Conservation (phyloP, 2,113 vertebrate species). For the Vireo altiloquus region DNA sequence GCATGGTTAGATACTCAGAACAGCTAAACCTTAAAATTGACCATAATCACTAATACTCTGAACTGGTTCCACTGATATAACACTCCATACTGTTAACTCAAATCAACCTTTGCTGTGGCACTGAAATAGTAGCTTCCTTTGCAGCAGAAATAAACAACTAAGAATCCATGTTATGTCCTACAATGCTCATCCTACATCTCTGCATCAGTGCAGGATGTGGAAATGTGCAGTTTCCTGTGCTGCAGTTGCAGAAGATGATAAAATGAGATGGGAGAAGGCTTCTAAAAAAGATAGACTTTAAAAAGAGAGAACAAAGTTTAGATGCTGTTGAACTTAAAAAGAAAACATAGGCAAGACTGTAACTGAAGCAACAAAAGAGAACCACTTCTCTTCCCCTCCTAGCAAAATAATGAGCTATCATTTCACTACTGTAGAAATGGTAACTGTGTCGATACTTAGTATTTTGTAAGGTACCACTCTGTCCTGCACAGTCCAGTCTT, state of each 20-base stretch:
- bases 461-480: not conserved
- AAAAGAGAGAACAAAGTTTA: not conserved
- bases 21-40: not conserved
- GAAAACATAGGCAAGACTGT: not conserved
- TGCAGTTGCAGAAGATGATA: not conserved
- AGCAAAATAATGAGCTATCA: not conserved
- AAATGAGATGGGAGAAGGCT: not conserved
- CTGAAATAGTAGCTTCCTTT: not conserved
- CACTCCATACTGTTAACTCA: not conserved
- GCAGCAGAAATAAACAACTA: not conserved
- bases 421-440: not conserved
- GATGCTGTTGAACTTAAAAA: not conserved
- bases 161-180: not conserved
- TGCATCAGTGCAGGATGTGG: not conserved
- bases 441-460: rapidly evolving
- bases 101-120: not conserved
- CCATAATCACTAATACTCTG: not conserved
- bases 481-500: not conserved
- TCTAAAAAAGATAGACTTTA: not conserved
- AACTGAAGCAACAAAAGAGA: not conserved
- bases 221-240: not conserved
- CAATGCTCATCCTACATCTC: not conserved
- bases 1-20: not conserved
- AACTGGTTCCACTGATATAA: not conserved
- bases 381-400: not conserved